phyloP scores from a whole-genome alignment of 2,888 invertebrate species.

The Sturmia bella region DNA sequence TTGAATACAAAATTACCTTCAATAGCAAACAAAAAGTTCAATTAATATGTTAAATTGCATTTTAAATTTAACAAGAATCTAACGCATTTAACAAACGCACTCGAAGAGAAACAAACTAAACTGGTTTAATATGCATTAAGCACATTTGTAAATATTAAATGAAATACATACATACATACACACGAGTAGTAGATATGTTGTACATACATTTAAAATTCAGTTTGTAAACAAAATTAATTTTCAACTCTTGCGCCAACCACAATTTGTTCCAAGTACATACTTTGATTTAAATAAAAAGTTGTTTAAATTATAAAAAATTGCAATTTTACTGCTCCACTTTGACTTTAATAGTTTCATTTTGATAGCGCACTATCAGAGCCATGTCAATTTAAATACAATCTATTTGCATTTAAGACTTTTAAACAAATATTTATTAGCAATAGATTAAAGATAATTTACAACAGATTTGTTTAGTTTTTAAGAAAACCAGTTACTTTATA shows the following conservation, averaged over 20 bases:
- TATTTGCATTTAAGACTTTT: conserved; percentile 27
- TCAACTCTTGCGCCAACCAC: conserved; percentile 14
- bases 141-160: too few species aligned
- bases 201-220: conserved; percentile 20
- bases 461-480: not conserved
- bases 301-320: conserved; percentile 14
- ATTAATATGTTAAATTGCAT: conserved; percentile 7
- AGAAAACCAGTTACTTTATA: not conserved
- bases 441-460: conserved; percentile 1
- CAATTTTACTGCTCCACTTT: conserved; percentile 44
- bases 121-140: too few species aligned
- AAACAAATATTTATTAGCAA: not conserved
- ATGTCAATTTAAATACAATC: conserved; percentile 57
- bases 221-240: conserved; percentile 10
- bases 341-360: conserved; percentile 39
- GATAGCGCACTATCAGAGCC: conserved; percentile 57
- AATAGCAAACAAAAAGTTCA: conserved; percentile 18
- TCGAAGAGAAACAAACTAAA: conserved; percentile 13
- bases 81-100: conserved; percentile 43
- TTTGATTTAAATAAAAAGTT: conserved; percentile 15
- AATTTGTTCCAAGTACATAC: not conserved
- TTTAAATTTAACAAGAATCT: conserved; percentile 38
- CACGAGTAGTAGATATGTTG: not conserved
- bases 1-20: conserved; percentile 47
- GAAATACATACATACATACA: too few species aligned